Percentiles rank a stretch among this genome's conserved stretches.
phyloP scores from a whole-genome alignment of 2,888 invertebrate species.

The Acrocera orbiculus region DNA sequence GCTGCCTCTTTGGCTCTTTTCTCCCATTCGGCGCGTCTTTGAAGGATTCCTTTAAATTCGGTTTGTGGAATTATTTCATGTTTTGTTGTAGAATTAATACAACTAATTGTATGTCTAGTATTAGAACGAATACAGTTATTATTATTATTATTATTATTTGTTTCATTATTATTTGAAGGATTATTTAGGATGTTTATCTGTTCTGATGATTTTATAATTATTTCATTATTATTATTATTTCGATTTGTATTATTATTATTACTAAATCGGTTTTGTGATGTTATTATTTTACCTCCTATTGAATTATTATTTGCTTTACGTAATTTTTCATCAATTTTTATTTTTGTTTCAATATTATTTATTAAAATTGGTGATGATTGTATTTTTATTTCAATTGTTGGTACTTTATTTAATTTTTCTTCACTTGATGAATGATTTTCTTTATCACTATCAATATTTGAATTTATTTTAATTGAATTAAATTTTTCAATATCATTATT shows the following conservation, averaged over 20 bases:
- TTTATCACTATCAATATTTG: constrained; percentile 53
- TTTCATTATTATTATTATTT: constrained; percentile 18
- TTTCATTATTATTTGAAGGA: constrained; percentile 19
- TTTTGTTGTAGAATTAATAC: neutral
- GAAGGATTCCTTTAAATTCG: constrained; percentile 53
- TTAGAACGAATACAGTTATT: constrained; percentile 13
- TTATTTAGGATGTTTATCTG: constrained; percentile 17
- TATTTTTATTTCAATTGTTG: constrained; percentile 21
- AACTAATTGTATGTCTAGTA: constrained; percentile 5
- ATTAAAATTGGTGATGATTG: constrained; percentile 10
- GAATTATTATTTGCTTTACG: too few relatives aligned
- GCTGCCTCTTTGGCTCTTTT: constrained; percentile 52
- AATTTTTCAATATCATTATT: constrained; percentile 5
- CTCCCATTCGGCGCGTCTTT: constrained; percentile 62
- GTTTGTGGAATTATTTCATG: constrained; percentile 8
- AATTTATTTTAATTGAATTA: constrained; percentile 31
- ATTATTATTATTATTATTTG: constrained; percentile 17
- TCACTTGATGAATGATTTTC: constrained; percentile 44
- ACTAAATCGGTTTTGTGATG: too few relatives aligned
- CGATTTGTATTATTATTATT: constrained; percentile 1
- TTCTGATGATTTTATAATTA: constrained; percentile 7
- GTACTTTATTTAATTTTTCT: constrained; percentile 31
- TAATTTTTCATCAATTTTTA: too few relatives aligned
- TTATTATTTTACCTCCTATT: too few relatives aligned
- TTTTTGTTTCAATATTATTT: constrained; percentile 7